Base-by-base conservation (phyloP, 2,888 invertebrate genomes). In the Colletes collaris region DNA sequence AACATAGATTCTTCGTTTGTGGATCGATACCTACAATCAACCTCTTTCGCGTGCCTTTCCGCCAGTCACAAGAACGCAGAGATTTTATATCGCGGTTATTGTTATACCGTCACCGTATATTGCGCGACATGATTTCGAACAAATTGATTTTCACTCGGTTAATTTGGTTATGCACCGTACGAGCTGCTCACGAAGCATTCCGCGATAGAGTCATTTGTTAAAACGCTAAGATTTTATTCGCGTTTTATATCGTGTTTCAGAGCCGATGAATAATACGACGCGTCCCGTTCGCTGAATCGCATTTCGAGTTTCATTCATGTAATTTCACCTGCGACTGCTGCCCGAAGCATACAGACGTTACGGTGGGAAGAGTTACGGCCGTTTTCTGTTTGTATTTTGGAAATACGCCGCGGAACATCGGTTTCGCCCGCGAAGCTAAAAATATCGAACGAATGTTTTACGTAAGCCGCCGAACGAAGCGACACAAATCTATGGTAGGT, bases 401-500 rank as follows among this genome's bases (percentile, higher is more conserved):
- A 67, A 74, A 59, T 53, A 19, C 52, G 49, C 63, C 67, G 35
- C 46, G 16, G 49, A 55, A 65, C 40, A 65, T 68, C 60, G 49
- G 68, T 50, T 74, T 60, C 69, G 64, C 53, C 27, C 53, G 55
- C 46, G 11, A 19, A 37, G 59, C 71, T 79, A 79, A 81, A 75
- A 75, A 79, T 79, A 72, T 69, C 71, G 72, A 58, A 69, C 75
- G 65, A 65, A 60, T 53, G 55, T 75, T 81, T 81, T 81, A 75
- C 79, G 75, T 81, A 77, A 77, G 77, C 60, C 59, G 49, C 60
- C 27, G 50, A 60, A 68, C 68, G 64, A 58, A 58, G 67, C 65
- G 77, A 50, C 59, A 75, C 46, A 68, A 67, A 64, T 70, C 74
- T 74, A 79, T 81, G 75, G 75, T 75, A 68, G 81, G 76, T 78